These are phyloP conservation scores for Athalia cordata DNA, from an alignment of 2,888 invertebrate species.

Conservation along the genomic window DNA sequence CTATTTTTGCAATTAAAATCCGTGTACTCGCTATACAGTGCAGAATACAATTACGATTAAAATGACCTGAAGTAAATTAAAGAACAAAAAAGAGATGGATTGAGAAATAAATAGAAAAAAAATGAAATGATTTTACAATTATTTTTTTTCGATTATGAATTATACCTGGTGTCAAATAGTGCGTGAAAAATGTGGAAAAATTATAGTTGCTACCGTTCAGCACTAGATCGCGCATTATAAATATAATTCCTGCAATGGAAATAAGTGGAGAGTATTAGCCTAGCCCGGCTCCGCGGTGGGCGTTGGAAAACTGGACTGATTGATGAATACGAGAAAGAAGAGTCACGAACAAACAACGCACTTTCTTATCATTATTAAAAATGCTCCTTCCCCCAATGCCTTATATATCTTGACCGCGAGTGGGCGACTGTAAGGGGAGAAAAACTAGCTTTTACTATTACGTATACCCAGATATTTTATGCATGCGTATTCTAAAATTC, in stretches of 20 bases:
- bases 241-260: too few species aligned
- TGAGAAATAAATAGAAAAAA: too few species aligned
- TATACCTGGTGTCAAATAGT: background rate
- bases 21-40: background rate
- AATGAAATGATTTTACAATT: background rate
- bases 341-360: constrained; percentile 38
- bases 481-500: background rate
- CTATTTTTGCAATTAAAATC: constrained; percentile 7
- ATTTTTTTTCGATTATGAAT: constrained; percentile 24
- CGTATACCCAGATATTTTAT: background rate
- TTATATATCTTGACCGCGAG: constrained; percentile 16
- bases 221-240: too few species aligned
- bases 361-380: constrained; percentile 38
- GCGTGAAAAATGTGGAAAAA: too few species aligned
- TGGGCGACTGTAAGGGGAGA: background rate
- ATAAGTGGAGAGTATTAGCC: too few species aligned
- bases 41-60: background rate
- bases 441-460: background rate
- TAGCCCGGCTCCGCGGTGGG: too few species aligned
- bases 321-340: constrained; percentile 26
- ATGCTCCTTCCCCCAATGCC: constrained; percentile 24
- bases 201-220: too few species aligned
- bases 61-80: too few species aligned
- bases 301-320: constrained; percentile 27
- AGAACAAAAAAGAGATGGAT: too few species aligned